A percentile compares a stretch with the other conserved stretches of the same genome.
phyloP scores from a whole-genome alignment of 2,797 vertebrate genomes.

The Spea hammondii region DNA sequence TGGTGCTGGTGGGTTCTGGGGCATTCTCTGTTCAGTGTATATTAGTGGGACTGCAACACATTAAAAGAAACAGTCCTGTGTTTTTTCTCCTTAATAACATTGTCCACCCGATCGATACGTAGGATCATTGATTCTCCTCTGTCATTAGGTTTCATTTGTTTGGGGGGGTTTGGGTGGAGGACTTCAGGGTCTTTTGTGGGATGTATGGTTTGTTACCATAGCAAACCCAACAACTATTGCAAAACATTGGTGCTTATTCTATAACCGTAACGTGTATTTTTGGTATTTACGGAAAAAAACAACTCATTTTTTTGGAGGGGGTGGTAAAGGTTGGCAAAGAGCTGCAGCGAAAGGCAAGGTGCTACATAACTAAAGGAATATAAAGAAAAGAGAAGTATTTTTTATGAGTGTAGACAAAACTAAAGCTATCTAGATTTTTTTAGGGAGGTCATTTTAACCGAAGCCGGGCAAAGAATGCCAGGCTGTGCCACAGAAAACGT shows the following conservation, averaged over 20 bases:
- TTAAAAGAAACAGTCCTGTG: conserved; percentile 46
- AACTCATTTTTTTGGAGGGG: not conserved
- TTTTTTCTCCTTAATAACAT: conserved; percentile 10
- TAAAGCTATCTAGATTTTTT: conserved; percentile 49
- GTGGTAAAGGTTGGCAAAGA: not conserved
- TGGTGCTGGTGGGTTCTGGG: conserved; percentile 69
- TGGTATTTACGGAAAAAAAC: not conserved
- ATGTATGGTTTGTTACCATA: not conserved
- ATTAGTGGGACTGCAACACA: conserved; percentile 53
- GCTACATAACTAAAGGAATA: conserved; percentile 26
- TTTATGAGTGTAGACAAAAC: conserved; percentile 41
- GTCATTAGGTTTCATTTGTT: not conserved
- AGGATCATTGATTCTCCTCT: conserved; percentile 1
- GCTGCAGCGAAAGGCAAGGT: conserved; percentile 26
- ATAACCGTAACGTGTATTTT: conserved; percentile 28
- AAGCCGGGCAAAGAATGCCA: conserved; percentile 25
- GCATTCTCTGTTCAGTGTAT: conserved; percentile 46
- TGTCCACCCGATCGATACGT: not conserved
- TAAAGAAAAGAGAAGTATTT: conserved; percentile 40
- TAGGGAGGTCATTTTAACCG: conserved; percentile 33
- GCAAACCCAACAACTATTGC: conserved; percentile 16
- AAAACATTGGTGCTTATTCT: conserved; percentile 36
- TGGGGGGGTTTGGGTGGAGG: not conserved
- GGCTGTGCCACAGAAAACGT: not conserved
- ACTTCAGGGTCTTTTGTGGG: not conserved